phyloP scores from a whole-genome alignment of 30 jellyfish, hydroid and myxozoan species.

The Hydractinia symbiolongicarpus region DNA sequence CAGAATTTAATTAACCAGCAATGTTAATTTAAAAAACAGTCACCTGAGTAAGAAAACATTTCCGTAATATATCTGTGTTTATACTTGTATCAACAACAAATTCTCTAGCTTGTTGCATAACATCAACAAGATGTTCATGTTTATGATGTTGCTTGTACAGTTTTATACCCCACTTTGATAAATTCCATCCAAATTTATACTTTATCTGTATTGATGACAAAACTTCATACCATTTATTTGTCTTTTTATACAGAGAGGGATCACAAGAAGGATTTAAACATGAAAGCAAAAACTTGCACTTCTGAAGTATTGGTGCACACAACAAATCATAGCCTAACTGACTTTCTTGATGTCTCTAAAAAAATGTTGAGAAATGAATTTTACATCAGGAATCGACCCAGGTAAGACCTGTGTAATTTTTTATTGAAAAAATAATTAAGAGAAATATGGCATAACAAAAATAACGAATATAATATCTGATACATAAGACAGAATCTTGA shows the following conservation, averaged over 20 bases:
- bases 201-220: not conserved
- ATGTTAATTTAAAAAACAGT: not conserved
- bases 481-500: too few species aligned
- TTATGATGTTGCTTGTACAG: not conserved
- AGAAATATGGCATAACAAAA: too few species aligned
- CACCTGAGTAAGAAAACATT: slow-evolving; percentile 80
- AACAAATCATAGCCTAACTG: slow-evolving; percentile 44
- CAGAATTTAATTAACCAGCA: not conserved
- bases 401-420: too few species aligned
- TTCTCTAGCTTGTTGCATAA: slow-evolving; percentile 46
- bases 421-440: too few species aligned
- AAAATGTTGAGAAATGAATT: not conserved
- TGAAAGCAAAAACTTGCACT: slow-evolving; percentile 58
- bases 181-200: slow-evolving; percentile 48
- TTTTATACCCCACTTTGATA: slow-evolving; percentile 45
- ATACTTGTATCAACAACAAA: slow-evolving; percentile 55
- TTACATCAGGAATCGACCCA: too few species aligned
- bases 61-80: slow-evolving; percentile 58
- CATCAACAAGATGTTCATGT: slow-evolving; percentile 21
- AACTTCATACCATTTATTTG: slow-evolving; percentile 31
- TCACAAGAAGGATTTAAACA: slow-evolving; percentile 59
- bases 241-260: slow-evolving; percentile 7
- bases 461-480: too few species aligned
- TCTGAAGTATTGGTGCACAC: slow-evolving; percentile 57
- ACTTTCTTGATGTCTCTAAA: slow-evolving; percentile 27